These are phyloP conservation scores for Oreamnos americanus DNA, from an alignment of 2,113 vertebrate genomes.

Conservation along the genomic window DNA sequence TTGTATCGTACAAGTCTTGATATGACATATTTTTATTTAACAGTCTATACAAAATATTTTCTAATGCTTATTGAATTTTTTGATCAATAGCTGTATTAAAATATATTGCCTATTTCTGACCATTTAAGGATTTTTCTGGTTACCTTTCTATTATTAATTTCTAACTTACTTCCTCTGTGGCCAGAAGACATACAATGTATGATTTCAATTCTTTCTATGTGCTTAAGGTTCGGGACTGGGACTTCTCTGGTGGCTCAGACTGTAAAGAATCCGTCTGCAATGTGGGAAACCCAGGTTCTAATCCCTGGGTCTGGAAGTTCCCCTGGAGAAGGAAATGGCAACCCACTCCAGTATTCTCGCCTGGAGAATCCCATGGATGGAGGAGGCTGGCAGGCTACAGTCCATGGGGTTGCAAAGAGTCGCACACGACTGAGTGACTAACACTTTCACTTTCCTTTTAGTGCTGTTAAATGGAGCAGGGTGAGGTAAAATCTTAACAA, in stretches of 20 bases:
- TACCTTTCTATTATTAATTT: neutral
- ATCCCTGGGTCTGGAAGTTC: neutral
- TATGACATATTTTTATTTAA: neutral
- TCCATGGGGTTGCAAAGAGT: neutral
- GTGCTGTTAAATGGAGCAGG: neutral
- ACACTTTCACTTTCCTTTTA: neutral
- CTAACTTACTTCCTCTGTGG: neutral
- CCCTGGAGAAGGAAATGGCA: neutral
- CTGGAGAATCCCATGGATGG: neutral
- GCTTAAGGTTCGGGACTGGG: neutral
- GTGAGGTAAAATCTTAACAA: neutral
- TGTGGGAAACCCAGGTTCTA: neutral
- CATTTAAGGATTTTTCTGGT: neutral
- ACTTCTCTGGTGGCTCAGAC: neutral
- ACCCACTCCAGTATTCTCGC: neutral
- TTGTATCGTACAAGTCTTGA: neutral
- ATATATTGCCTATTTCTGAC: neutral
- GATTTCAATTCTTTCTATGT: neutral
- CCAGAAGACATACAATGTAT: neutral
- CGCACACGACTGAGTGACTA: fast-evolving
- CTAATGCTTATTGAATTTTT: neutral
- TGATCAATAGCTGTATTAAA: neutral
- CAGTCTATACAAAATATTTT: neutral
- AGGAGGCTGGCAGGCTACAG: neutral
- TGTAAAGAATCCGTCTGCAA: neutral